phyloP scores from a whole-genome alignment of 2,888 invertebrate genomes.

The Agrochola circellaris region DNA sequence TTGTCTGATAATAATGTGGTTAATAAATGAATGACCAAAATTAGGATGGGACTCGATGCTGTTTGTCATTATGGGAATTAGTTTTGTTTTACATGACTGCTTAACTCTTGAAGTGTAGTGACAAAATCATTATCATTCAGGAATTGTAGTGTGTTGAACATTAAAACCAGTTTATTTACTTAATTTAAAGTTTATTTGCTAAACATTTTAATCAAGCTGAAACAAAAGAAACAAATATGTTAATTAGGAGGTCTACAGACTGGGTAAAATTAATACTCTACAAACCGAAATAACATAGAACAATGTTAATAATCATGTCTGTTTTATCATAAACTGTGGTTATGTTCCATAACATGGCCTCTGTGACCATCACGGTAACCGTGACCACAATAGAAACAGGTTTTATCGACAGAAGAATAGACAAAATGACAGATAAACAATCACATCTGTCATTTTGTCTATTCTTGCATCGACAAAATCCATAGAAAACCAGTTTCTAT shows the following conservation, averaged over 20 bases:
- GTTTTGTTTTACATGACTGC: background rate
- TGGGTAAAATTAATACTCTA: background rate
- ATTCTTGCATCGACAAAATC: no score
- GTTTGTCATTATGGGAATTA: background rate
- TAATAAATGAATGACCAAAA: background rate
- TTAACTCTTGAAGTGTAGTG: background rate
- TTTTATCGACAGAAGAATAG: no score
- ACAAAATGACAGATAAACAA: no score
- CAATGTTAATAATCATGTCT: background rate
- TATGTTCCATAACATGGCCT: background rate
- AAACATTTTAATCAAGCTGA: constrained; percentile 91
- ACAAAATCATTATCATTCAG: constrained; percentile 1
- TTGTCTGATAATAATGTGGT: background rate
- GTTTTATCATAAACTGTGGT: background rate
- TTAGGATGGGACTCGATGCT: background rate
- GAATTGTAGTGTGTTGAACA: constrained; percentile 24
- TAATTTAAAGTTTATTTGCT: constrained; percentile 81
- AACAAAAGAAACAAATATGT: constrained; percentile 82
- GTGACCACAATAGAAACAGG: no score
- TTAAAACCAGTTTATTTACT: constrained; percentile 71
- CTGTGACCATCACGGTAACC: no score
- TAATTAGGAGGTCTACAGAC: constrained; percentile 8
- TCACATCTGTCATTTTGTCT: background rate
- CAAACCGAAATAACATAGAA: background rate
- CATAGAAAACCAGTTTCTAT: no score